Percentiles rank a stretch among this genome's conserved stretches.
Conservation (phyloP, 2,113 vertebrate genomes). For the Mustelus asterias region DNA sequence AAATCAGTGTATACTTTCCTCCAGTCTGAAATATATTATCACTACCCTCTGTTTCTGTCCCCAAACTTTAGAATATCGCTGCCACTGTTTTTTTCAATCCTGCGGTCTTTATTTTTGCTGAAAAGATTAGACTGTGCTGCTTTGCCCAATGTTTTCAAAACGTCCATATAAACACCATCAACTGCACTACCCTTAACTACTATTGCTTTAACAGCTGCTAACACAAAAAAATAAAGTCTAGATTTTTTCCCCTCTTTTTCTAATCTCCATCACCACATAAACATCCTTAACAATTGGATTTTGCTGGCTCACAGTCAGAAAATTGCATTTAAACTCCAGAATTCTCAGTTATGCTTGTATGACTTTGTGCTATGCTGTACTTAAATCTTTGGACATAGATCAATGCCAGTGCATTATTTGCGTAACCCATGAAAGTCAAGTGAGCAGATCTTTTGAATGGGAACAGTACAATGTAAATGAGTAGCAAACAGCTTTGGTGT, state of each 20-base stretch:
- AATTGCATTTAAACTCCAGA: background rate
- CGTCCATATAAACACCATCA: background rate
- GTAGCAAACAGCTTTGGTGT: background rate
- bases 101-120: background rate
- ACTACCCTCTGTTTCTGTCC: background rate
- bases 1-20: background rate
- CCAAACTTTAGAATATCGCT: background rate
- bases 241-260: no score
- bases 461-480: background rate
- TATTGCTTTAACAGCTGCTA: background rate
- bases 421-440: background rate
- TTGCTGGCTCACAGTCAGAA: background rate
- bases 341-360: background rate
- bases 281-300: background rate
- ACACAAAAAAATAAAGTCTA: background rate
- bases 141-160: background rate
- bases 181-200: background rate
- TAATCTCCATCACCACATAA: background rate
- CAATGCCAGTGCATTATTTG: background rate
- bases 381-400: background rate
- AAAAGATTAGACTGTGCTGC: background rate
- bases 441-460: background rate
- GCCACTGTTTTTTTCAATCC: background rate
- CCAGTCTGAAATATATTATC: background rate
- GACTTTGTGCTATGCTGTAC: background rate